These are phyloP conservation scores for Bellardia pandia DNA, from an alignment of 2,888 invertebrate species.

Conservation along the genomic window DNA sequence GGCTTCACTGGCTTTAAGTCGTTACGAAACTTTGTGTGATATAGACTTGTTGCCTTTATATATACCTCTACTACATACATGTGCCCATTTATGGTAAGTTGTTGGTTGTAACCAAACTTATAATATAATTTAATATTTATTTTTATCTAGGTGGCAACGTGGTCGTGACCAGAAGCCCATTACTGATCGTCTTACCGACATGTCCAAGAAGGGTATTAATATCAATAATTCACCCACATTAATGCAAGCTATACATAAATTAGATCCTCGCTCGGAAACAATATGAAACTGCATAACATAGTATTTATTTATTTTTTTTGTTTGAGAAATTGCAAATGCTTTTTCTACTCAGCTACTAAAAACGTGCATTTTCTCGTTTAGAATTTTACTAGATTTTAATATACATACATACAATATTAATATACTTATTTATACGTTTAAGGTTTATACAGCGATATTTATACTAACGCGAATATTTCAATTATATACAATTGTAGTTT, in stretches of 20 bases:
- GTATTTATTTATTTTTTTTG: not conserved
- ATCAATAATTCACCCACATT: conserved; percentile 86
- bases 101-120: not conserved
- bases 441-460: conserved; percentile 27
- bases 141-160: conserved; percentile 86
- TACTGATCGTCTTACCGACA: conserved; percentile 86
- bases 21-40: conserved; percentile 90
- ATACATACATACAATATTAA: not conserved
- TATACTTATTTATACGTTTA: not conserved
- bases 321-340: not conserved
- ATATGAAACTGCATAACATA: conserved; percentile 71
- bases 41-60: conserved; percentile 89
- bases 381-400: conserved; percentile 47
- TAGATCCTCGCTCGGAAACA: conserved; percentile 85
- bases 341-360: conserved; percentile 9
- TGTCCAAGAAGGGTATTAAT: conserved; percentile 88
- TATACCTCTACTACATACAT: conserved; percentile 88
- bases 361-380: conserved; percentile 40
- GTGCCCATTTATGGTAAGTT: conserved; percentile 87
- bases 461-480: conserved; percentile 1
- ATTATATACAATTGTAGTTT: conserved; percentile 18
- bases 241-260: conserved; percentile 87
- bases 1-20: conserved; percentile 88
- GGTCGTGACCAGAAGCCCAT: conserved; percentile 87
- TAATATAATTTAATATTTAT: conserved; percentile 16